phyloP scores from a whole-genome alignment of 1,140 invertebrate species.

The Papilio machaon region DNA sequence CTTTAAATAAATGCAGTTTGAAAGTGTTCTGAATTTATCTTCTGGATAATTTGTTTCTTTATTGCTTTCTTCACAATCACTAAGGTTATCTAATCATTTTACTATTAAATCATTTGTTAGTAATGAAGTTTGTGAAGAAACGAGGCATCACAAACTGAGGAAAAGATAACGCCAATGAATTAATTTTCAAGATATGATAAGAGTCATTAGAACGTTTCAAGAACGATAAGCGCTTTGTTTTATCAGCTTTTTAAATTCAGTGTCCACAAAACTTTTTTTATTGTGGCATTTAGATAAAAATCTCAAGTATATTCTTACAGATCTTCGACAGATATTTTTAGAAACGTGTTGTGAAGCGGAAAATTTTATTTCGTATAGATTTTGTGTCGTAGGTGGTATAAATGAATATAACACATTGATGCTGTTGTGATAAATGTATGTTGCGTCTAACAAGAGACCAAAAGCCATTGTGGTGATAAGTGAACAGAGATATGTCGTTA shows the following conservation, averaged over 20 bases:
- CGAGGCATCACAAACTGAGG: background rate
- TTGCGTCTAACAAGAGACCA: constrained; percentile 34
- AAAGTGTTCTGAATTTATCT: background rate
- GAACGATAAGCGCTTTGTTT: constrained; percentile 21
- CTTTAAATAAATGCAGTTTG: background rate
- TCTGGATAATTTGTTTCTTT: background rate
- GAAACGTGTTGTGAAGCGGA: constrained; percentile 13
- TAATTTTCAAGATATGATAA: constrained; percentile 36
- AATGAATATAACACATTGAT: constrained; percentile 26
- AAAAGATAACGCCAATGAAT: constrained; percentile 33
- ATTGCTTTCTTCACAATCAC: background rate
- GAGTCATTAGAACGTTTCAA: constrained; percentile 34
- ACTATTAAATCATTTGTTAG: constrained; percentile 34
- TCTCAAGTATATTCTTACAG: constrained; percentile 13
- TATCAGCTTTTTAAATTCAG: constrained; percentile 28
- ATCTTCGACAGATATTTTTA: constrained; percentile 9
- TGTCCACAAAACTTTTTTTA: constrained; percentile 12
- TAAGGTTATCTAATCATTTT: constrained; percentile 23
- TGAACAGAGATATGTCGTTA: constrained; percentile 34
- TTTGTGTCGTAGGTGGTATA: constrained; percentile 12
- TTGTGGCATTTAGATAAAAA: constrained; percentile 18
- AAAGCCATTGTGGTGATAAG: constrained; percentile 36
- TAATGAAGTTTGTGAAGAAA: constrained; percentile 20
- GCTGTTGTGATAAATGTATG: constrained; percentile 28
- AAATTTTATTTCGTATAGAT: constrained; percentile 17